phyloP scores from a whole-genome alignment of 1,140 invertebrate genomes.

The Megalopta genalis region DNA sequence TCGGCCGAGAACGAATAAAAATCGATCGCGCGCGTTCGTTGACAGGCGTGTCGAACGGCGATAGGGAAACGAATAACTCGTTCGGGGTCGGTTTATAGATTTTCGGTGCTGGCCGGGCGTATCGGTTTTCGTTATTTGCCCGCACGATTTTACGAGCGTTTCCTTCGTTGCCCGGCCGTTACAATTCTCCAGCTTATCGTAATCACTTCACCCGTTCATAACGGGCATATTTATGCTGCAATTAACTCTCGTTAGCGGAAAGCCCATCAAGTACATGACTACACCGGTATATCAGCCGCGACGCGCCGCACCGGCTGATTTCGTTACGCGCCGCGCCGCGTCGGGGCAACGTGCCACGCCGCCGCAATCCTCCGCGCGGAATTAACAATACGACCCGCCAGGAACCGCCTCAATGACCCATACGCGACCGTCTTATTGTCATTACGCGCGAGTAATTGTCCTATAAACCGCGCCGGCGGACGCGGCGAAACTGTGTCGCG shows the following conservation, averaged over 20 bases:
- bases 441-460: neutral
- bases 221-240: constrained; percentile 56
- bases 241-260: constrained; percentile 60
- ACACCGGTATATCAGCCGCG: constrained; percentile 48
- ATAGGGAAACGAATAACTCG: constrained; percentile 39
- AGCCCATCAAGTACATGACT: constrained; percentile 52
- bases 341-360: constrained; percentile 15
- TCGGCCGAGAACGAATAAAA: too few species aligned
- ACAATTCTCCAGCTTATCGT: constrained; percentile 51
- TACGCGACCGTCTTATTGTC: constrained; percentile 12
- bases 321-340: constrained; percentile 26
- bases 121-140: constrained; percentile 41
- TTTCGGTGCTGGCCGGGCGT: neutral
- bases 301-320: constrained; percentile 42
- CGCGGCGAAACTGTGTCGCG: neutral
- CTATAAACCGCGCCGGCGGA: neutral
- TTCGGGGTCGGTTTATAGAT: constrained; percentile 39
- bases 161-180: constrained; percentile 34
- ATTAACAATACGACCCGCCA: constrained; percentile 31
- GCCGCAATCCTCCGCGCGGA: constrained; percentile 22
- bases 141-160: constrained; percentile 39
- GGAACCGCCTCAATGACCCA: constrained; percentile 17
- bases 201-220: constrained; percentile 54
- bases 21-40: too few species aligned
- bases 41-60: neutral